phyloP scores from a whole-genome alignment of 2,113 vertebrate species.

The Dasyurus viverrinus region DNA sequence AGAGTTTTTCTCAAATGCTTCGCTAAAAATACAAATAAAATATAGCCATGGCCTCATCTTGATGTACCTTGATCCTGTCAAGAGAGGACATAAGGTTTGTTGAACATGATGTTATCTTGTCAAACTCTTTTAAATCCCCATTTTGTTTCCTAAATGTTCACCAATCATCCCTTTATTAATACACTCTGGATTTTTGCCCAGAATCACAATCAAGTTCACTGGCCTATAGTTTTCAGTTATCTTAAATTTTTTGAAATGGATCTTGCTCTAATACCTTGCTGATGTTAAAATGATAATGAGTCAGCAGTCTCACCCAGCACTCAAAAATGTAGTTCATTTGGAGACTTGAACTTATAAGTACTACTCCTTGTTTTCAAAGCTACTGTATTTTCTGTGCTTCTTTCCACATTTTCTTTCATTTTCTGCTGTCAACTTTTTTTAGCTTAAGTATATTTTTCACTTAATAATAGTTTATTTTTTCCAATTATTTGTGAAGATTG shows the following conservation, averaged over 20 bases:
- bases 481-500: too few relatives aligned
- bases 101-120: not conserved
- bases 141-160: not conserved
- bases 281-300: not conserved
- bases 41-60: not conserved
- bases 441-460: too few relatives aligned
- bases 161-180: not conserved
- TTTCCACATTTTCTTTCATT: not conserved
- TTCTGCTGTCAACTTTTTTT: not conserved
- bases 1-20: not conserved
- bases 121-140: not conserved
- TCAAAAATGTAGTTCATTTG: not conserved
- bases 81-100: not conserved
- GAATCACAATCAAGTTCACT: not conserved
- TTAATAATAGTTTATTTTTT: too few relatives aligned
- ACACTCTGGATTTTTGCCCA: not conserved
- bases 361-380: too few relatives aligned
- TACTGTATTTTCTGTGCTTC: not conserved
- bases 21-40: not conserved
- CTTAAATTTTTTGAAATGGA: not conserved
- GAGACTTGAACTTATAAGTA: not conserved
- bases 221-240: not conserved
- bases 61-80: not conserved
- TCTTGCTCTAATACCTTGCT: not conserved
- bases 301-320: not conserved